phyloP scores from a whole-genome alignment of 1,140 invertebrate genomes.

The Lordiphosa stackelbergi region DNA sequence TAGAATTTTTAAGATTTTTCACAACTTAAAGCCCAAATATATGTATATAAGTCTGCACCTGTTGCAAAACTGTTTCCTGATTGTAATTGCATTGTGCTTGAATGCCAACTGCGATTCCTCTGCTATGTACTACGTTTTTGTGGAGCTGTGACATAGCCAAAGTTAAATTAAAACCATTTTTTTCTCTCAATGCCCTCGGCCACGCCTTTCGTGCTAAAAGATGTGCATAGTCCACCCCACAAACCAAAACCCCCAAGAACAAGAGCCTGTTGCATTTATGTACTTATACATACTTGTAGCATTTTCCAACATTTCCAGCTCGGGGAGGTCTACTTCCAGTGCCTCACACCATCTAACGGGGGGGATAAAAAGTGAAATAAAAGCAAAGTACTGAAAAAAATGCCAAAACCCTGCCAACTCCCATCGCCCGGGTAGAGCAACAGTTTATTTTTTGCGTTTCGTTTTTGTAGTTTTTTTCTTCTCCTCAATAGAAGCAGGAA shows the following conservation, averaged over 20 bases:
- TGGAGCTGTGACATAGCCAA: slow-evolving; percentile 37
- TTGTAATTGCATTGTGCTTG: slow-evolving; percentile 30
- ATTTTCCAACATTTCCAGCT: slow-evolving; percentile 38
- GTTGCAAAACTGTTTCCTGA: slow-evolving; percentile 35
- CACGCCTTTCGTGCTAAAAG: slow-evolving; percentile 36
- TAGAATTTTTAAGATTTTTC: no score
- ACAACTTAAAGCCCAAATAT: no score
- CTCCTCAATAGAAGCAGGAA: slow-evolving; percentile 6
- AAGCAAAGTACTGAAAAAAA: slow-evolving; percentile 38
- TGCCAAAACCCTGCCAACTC: slow-evolving; percentile 44
- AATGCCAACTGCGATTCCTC: slow-evolving; percentile 25
- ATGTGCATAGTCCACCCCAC: slow-evolving; percentile 12
- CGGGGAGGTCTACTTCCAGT: slow-evolving; percentile 18
- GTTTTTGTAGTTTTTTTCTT: slow-evolving; percentile 24
- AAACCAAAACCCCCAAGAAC: slow-evolving; percentile 38
- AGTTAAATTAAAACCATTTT: slow-evolving; percentile 72
- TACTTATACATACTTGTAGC: slow-evolving; percentile 48
- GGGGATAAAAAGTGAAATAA: slow-evolving; percentile 40
- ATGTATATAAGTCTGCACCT: slow-evolving; percentile 28
- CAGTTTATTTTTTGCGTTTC: slow-evolving; percentile 59
- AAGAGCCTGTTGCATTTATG: slow-evolving; percentile 68
- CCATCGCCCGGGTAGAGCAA: slow-evolving; percentile 39
- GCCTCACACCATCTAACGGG: background rate
- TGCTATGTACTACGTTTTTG: slow-evolving; percentile 6
- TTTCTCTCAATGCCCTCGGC: slow-evolving; percentile 28